Evolutionary conservation across 2,888 invertebrate genomes (phyloP), one percentile per base, ranked within the genome.

Genomic region (Stegana nigrithorax): DNA sequence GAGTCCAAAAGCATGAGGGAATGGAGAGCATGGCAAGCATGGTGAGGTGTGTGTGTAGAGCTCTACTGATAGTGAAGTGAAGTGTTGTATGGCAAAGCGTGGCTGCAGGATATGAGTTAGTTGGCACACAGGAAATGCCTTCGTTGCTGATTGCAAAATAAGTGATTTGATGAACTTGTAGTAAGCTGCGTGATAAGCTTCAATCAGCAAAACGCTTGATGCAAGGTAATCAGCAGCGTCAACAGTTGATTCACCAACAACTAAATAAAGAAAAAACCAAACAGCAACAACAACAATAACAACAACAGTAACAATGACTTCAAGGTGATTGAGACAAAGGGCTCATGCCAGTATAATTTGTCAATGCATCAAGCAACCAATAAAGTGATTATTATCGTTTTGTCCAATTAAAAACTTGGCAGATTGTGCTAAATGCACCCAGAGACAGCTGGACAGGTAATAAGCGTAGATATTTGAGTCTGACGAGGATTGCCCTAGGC

Each of bases 361-460:
- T 78, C 75, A 78, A 75, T 75, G 67, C 60, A 73, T 78, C 78
- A 77, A 69, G 73, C 72, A 59, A 66, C 75, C 75, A 75, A 77
- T 75, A 73, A 73, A 78, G 78, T 74, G 74, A 75, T 75, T 75
- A 75, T 63, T 23, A 51, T 60, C 42, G 44, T 45, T 7, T 59
- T 23, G 21, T n/a, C n/a, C n/a, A n/a, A n/a, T n/a, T n/a, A n/a
- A n/a, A n/a, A n/a, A n/a, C n/a, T n/a, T n/a, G n/a, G n/a, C n/a
- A n/a, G n/a, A n/a, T n/a, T n/a, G n/a, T n/a, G n/a, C n/a, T n/a
- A n/a, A n/a, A n/a, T n/a, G n/a, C n/a, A n/a, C n/a, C n/a, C n/a
- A n/a, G n/a, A n/a, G n/a, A n/a, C n/a, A n/a, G n/a, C n/a, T n/a
- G n/a, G n/a, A n/a, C n/a, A n/a, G n/a, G n/a, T n/a, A n/a, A n/a